Evolutionary conservation across 1,140 invertebrate species (phyloP).

Genomic region (Phenacoccus solenopsis): DNA sequence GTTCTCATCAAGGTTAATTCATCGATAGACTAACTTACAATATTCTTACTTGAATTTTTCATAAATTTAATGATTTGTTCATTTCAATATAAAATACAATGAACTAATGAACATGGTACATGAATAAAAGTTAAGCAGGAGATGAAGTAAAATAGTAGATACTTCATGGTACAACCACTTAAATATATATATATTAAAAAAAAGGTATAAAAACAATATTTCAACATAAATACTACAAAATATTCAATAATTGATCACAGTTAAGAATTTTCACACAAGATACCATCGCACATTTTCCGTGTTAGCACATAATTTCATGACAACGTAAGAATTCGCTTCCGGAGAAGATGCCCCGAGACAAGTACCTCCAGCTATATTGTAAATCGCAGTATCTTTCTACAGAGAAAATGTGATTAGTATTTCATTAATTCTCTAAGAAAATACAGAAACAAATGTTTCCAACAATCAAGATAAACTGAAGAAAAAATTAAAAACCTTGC

Average conservation of each 20-base stretch:
- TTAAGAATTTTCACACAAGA: constrained; percentile 36
- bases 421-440: not conserved
- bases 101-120: too few relatives aligned
- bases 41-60: too few relatives aligned
- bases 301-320: constrained; percentile 59
- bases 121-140: too few relatives aligned
- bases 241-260: not conserved
- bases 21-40: too few relatives aligned
- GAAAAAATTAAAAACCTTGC: constrained; percentile 36
- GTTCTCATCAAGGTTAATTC: too few relatives aligned
- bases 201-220: too few relatives aligned
- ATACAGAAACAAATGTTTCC: not conserved
- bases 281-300: constrained; percentile 53
- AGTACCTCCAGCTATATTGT: constrained; percentile 72
- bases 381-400: constrained; percentile 58
- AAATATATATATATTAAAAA: too few relatives aligned
- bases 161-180: too few relatives aligned
- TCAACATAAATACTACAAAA: not conserved
- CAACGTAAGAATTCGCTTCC: constrained; percentile 40
- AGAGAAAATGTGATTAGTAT: constrained; percentile 26
- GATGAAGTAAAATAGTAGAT: too few relatives aligned
- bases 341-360: constrained; percentile 52
- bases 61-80: too few relatives aligned
- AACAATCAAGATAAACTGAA: not conserved
- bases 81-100: too few relatives aligned